Evolutionary conservation across 2,888 invertebrate species (phyloP), one percentile per base, ranked within the genome.

Genomic region (Rhagophthalmus giganteus): DNA sequence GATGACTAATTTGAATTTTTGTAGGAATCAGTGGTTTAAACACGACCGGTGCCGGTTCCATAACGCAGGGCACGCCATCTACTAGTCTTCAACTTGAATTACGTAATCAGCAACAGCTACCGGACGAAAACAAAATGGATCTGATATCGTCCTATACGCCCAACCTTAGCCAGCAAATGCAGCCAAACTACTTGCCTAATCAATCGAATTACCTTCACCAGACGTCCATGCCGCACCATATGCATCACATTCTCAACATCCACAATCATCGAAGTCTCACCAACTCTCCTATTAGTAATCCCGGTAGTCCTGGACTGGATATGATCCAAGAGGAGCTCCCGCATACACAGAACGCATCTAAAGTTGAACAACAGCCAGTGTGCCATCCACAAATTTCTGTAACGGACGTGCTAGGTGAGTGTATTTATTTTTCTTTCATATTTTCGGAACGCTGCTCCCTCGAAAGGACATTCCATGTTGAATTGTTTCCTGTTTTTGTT

Each of bases 371-470:
- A 70, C 66, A 60, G 62, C 67, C 48, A 5, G 44, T 63, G 9
- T 59, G 63, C 30, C 84, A 88, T 70, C 94, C 95, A 0, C 93
- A 93, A 73, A 95, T 95, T 53, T 94, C 92, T 61, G 81, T 95
- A 6, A 95, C 95, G 0, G 94, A 95, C 70, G 93, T 94, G 40
- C 80, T 90, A 41, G 94, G 94, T 70, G 55, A 60, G 59, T 57
- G 7, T 13, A 4, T 4, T 20, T 34, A 20, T 20, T 37, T 16
- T 12, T 25, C 2, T 12, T 1, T 7, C 9, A 5, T 2, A 30
- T 28, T 28, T 28, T 28, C 4, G 28, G 10, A n/a, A n/a, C n/a
- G n/a, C n/a, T n/a, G n/a, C n/a, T n/a, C n/a, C n/a, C n/a, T n/a
- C n/a, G n/a, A n/a, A n/a, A n/a, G n/a, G n/a, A n/a, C n/a, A n/a